These are phyloP conservation scores for Pao palembangensis DNA, from an alignment of 2,113 vertebrate species.

Conservation along the genomic window DNA sequence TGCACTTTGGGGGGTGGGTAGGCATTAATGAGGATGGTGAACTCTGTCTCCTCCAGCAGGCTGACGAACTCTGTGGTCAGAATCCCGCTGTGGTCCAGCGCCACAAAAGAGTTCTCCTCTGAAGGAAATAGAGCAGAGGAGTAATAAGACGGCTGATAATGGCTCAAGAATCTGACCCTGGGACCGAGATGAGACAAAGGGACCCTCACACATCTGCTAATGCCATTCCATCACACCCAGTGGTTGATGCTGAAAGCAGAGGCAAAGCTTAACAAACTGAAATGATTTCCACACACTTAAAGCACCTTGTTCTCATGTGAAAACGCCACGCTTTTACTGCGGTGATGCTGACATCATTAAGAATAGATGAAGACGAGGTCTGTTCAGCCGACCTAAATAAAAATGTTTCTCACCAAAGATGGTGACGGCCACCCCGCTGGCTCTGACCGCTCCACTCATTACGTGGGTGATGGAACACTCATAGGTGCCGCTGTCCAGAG, in stretches of 20 bases:
- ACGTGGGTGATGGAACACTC: conserved; percentile 82
- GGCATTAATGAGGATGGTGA: conserved; percentile 82
- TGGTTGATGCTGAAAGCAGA: conserved; percentile 65
- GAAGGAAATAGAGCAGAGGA: conserved; percentile 11
- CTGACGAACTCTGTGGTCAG: conserved; percentile 77
- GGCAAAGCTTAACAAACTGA: conserved; percentile 42
- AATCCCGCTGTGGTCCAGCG: conserved; percentile 84
- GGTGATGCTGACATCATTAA: not conserved
- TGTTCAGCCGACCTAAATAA: too few species aligned
- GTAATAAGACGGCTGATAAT: not conserved
- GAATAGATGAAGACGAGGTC: not conserved
- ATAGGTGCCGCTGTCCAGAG: conserved; percentile 86
- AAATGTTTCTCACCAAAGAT: conserved; percentile 77
- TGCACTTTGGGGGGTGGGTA: conserved; percentile 83
- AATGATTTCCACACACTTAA: conserved; percentile 38
- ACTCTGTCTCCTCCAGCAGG: conserved; percentile 85
- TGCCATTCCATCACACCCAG: conserved; percentile 55
- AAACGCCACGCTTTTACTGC: not conserved
- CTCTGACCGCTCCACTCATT: conserved; percentile 71
- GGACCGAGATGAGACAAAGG: conserved; percentile 38
- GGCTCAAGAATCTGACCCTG: not conserved
- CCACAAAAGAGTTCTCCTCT: conserved; percentile 83
- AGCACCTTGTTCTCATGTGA: conserved; percentile 13
- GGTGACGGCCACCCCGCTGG: conserved; percentile 76
- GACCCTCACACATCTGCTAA: conserved; percentile 62